Evolutionary conservation across 2,888 invertebrate genomes (phyloP), one percentile per base, ranked within the genome.

Genomic region (Phaedon cochleariae): DNA sequence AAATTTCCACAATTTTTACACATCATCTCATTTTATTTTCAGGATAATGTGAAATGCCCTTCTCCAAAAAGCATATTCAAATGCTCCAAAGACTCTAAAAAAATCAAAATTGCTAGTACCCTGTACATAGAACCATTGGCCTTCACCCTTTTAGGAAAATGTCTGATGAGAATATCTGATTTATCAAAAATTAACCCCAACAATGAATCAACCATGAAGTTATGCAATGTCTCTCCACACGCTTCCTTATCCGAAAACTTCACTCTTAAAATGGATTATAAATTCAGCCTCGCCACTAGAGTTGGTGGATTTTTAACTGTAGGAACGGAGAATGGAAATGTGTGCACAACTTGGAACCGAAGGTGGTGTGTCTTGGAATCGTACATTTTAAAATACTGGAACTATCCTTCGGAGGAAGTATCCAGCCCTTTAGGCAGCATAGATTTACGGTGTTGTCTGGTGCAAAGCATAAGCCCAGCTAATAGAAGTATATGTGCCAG

Each of bases 361-460:
- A 64, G 76, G 46, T 76, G 75, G 75, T 76, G 76, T 41, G 62
- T 69, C 9, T 48, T 76, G 45, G 69, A 73, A n/a, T 73, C 73
- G 7, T 53, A 51, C 5, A 17, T 54, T 5, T 59, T 76, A 12
- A 72, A 62, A 59, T 76, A 73, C 59, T 76, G 76, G 75, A 76
- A 75, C 58, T 75, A 75, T 53, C 75, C 76, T 5, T 70, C 72
- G 0, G 76, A 76, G 31, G 74, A 74, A 58, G 59, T 51, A 7
- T 18, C 63, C 7, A 48, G 49, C 1, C 71, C 76, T 1, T 37
- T 74, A 2, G 71, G 69, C 12, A 48, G 48, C 12, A 54, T 74
- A 9, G 70, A 74, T 54, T 48, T 76, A 31, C 59, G 57, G 2
- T 15, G 62, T 48, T 67, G 69, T 37, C 22, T 62, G n/a, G 66